Conservation (phyloP, 2,888 invertebrate genomes). For the Eilema caniola region DNA sequence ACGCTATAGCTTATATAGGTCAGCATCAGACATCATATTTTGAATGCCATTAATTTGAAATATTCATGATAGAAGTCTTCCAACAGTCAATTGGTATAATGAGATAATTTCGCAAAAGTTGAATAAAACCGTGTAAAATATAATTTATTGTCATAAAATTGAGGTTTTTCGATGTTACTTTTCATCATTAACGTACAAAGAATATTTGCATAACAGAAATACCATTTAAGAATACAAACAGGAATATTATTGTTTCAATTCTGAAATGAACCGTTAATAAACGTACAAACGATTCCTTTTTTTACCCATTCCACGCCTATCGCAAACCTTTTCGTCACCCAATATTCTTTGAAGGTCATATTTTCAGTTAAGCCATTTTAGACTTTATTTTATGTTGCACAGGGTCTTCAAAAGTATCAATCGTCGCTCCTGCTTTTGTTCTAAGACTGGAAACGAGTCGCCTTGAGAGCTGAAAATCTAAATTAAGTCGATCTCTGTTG, state of each 20-base stretch:
- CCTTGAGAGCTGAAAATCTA: slow-evolving; percentile 69
- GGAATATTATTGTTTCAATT: slow-evolving; percentile 25
- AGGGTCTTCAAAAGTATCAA: slow-evolving; percentile 55
- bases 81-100: neutral
- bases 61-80: slow-evolving; percentile 1
- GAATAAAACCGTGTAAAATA: neutral
- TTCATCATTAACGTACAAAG: neutral
- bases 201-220: slow-evolving; percentile 18
- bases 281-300: slow-evolving; percentile 44
- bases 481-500: slow-evolving; percentile 67
- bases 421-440: slow-evolving; percentile 68
- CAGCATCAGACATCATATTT: neutral
- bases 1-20: neutral
- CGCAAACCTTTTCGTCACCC: slow-evolving; percentile 67
- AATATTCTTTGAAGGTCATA: slow-evolving; percentile 68
- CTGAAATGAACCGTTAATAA: slow-evolving; percentile 47
- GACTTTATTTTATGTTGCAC: slow-evolving; percentile 55
- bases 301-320: slow-evolving; percentile 55
- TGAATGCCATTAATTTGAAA: neutral
- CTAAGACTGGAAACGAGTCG: slow-evolving; percentile 70
- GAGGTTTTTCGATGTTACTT: neutral
- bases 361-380: slow-evolving; percentile 52
- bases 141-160: too few species aligned
- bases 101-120: neutral
- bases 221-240: slow-evolving; percentile 32